Conservation (phyloP, 2,888 invertebrate species). For the Hedychridium roseum region DNA sequence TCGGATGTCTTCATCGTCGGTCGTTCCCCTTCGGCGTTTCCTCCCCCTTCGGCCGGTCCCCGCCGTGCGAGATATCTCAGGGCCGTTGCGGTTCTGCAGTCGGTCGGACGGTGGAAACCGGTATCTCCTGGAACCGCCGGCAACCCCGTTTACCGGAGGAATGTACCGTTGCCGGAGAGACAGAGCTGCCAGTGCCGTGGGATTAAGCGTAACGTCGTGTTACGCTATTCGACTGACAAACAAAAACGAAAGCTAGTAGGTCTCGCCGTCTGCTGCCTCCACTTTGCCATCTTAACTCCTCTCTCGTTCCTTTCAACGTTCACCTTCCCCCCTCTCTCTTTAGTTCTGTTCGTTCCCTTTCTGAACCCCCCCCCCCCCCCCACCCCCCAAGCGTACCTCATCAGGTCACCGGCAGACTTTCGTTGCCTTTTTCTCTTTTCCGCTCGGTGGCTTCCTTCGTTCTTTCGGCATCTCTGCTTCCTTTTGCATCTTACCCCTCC, state of each 20-base stretch:
- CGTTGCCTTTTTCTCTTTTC: no score
- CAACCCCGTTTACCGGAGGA: slow-evolving; percentile 30
- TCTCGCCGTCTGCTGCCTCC: slow-evolving; percentile 17
- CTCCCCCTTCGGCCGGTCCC: not conserved
- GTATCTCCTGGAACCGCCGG: slow-evolving; percentile 15
- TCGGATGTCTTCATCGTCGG: not conserved
- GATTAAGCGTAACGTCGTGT: slow-evolving; percentile 30
- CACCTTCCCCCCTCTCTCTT: slow-evolving; percentile 2
- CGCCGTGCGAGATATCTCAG: no score
- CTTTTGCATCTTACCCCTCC: not conserved
- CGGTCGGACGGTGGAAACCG: no score
- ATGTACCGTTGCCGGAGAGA: slow-evolving; percentile 41
- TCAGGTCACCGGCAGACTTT: no score
- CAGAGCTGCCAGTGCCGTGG: slow-evolving; percentile 26
- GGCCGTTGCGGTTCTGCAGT: no score
- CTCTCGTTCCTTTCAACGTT: slow-evolving; percentile 3
- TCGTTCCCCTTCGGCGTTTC: not conserved
- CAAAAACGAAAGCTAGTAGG: slow-evolving; percentile 27
- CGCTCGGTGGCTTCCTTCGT: not conserved
- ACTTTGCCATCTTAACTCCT: not conserved
- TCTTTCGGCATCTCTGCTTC: not conserved
- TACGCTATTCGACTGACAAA: slow-evolving; percentile 15
- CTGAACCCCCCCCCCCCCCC: not conserved
- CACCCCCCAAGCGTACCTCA: not conserved
- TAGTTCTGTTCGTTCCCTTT: not conserved